Evolutionary conservation across 2,888 invertebrate species (phyloP), one percentile per base, ranked within the genome.

Genomic region (Crepidodera aurea): DNA sequence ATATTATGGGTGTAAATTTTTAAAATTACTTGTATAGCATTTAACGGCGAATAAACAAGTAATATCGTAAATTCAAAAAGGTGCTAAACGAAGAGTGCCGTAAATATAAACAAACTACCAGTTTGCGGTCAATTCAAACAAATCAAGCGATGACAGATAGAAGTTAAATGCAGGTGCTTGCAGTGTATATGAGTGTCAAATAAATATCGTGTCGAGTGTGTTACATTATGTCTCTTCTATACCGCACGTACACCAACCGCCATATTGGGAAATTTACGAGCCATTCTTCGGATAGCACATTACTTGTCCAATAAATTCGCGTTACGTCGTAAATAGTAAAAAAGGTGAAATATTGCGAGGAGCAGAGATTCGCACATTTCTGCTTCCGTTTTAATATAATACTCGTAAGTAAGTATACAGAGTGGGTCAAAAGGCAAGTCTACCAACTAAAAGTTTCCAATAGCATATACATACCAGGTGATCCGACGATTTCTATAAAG

Each of bases 231-330:
- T 51, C 42, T 53, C 51, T 16, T 12, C 32, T 53, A 34, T 18
- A 34, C 55, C 32, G 25, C 60, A 55, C 55, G 29, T 50, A 62
- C 57, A 44, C 44, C 18, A 51, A 34, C 37, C 37, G 39, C 32
- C 51, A 46, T 44, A 57, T 51, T 57, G 12, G 32, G 51, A 64
- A 69, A 69, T 69, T 69, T 69, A 69, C 68, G 69, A 65, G 13
- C 51, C 51, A 63, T 65, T 65, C 68, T 69, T 68, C 61, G 63
- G 54, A 54, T 60, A 54, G 61, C 66, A 53, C 63, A 63, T 62
- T 66, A 68, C 64, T 63, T 66, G 71, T 67, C 67, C 69, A 65
- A 71, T 72, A 71, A 71, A 71, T 70, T 64, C 61, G 66, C 64
- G 67, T 69, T 72, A 71, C 64, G 67, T 69, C 70, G 68, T 64